Conservation (phyloP, 2,888 invertebrate genomes). For the Andrena trimmerana region DNA sequence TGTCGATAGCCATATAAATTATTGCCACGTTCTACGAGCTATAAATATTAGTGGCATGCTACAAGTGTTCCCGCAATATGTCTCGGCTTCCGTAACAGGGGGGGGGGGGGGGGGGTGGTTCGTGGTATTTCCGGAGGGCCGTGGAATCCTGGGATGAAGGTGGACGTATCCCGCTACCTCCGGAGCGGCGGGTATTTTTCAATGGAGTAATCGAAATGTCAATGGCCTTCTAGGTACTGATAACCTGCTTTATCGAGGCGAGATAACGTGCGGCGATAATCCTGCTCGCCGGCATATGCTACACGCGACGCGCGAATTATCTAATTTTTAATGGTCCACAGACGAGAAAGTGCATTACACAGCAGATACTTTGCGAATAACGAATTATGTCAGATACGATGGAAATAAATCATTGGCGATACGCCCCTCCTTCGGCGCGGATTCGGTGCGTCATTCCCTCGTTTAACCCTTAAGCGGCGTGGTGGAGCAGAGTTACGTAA, state of each 20-base stretch:
- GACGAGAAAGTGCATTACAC: neutral
- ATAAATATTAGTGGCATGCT: constrained; percentile 31
- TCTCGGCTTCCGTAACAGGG: neutral
- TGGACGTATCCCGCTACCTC: neutral
- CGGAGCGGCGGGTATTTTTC: constrained; percentile 5
- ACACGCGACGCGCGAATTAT: neutral
- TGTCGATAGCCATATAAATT: constrained; percentile 45
- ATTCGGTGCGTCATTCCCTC: too few relatives aligned
- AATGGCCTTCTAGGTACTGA: constrained; percentile 10
- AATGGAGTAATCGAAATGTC: constrained; percentile 15
- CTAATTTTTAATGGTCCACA: neutral
- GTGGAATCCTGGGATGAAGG: neutral
- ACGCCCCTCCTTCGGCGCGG: neutral
- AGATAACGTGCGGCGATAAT: constrained; percentile 18
- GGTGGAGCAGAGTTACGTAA: too few relatives aligned
- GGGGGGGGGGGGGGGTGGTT: too few relatives aligned
- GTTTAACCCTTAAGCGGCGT: too few relatives aligned
- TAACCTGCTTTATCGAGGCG: constrained; percentile 18
- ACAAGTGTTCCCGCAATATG: constrained; percentile 23
- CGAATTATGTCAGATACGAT: neutral
- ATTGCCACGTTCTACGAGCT: constrained; percentile 25
- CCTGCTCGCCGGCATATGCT: neutral
- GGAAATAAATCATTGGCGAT: constrained; percentile 8
- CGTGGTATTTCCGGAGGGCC: neutral
- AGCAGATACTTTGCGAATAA: constrained; percentile 3